Percentiles rank a stretch among this genome's conserved stretches.
phyloP scores from a whole-genome alignment of 2,113 vertebrate genomes.

The Halcyon senegalensis region DNA sequence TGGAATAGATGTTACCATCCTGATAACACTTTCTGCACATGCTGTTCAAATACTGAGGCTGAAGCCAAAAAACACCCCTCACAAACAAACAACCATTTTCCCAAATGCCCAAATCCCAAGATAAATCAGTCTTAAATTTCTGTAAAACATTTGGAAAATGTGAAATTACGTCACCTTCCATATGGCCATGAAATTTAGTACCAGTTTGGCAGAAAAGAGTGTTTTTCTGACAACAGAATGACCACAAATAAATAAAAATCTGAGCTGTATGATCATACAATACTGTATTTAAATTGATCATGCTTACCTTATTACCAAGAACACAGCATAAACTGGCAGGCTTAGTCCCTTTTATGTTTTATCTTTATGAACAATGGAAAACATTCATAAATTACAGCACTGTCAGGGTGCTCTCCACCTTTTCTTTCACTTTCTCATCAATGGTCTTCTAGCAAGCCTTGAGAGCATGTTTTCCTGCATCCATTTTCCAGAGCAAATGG shows the following conservation, averaged over 20 bases:
- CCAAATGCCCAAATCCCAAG: not conserved
- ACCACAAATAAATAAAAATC: not conserved
- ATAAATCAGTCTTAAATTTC: not conserved
- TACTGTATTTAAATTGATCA: not conserved
- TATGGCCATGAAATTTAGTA: not conserved
- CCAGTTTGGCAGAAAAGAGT: not conserved
- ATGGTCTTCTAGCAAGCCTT: not conserved
- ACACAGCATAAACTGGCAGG: not conserved
- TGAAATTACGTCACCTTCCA: not conserved
- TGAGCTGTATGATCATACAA: not conserved
- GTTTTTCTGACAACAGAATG: not conserved
- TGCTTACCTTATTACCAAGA: not conserved
- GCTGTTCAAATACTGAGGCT: not conserved
- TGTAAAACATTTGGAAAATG: not conserved
- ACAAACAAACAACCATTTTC: not conserved
- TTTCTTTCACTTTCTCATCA: not conserved
- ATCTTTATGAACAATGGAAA: not conserved
- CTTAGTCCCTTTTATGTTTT: not conserved
- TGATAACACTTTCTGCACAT: not conserved
- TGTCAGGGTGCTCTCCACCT: rapidly evolving
- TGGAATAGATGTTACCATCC: not conserved
- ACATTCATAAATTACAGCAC: not conserved
- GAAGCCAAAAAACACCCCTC: not conserved
- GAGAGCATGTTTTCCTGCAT: not conserved
- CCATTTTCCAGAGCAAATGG: not conserved